phyloP scores from a whole-genome alignment of 2,797 vertebrate species.

The Linurgus olivaceus region DNA sequence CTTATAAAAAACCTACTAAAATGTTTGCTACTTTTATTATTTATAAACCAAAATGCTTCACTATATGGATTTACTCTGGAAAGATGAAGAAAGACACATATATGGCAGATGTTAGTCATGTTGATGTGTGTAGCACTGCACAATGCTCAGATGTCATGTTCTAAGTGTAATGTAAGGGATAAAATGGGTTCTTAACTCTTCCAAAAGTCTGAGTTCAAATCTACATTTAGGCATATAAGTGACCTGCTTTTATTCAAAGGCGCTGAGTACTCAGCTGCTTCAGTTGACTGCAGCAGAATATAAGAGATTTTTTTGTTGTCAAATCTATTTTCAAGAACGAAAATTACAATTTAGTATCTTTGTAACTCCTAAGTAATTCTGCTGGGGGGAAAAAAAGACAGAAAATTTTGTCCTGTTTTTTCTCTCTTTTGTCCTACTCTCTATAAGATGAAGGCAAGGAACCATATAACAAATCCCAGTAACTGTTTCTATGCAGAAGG shows the following conservation, averaged over 20 bases:
- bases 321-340: background rate
- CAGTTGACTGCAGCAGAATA: constrained; percentile 1
- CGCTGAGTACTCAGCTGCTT: constrained; percentile 28
- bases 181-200: background rate
- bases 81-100: background rate
- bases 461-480: background rate
- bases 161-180: background rate
- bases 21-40: background rate
- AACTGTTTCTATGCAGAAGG: background rate
- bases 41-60: background rate
- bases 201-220: constrained; percentile 19
- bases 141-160: background rate
- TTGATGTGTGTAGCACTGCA: background rate
- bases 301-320: background rate
- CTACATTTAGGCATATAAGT: constrained; percentile 46
- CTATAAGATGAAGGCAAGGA: background rate
- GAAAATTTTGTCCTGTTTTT: background rate
- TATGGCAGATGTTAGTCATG: background rate
- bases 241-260: constrained; percentile 44
- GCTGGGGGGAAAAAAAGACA: background rate
- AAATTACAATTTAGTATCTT: background rate
- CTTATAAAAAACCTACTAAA: background rate
- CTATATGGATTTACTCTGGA: background rate
- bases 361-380: background rate
- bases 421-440: background rate